Base-by-base conservation (phyloP, 2,113 vertebrate genomes). In the Todiramphus chloris region DNA sequence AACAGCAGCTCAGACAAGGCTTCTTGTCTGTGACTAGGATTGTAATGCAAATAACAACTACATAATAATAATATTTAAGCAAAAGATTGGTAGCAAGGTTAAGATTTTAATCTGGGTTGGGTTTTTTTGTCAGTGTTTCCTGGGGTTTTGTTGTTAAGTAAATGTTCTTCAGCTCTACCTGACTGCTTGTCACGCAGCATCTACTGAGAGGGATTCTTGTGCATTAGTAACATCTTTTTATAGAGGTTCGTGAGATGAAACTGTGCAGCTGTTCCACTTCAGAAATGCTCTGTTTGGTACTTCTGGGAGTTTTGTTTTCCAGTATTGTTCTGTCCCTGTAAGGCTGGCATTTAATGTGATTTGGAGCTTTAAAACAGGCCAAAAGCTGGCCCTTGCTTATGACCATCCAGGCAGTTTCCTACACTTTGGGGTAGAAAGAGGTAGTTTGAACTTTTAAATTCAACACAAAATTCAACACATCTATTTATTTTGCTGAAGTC, bases 121-220 rank as follows among this genome's bases (percentile, higher is more conserved):
- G 3, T 4, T 16, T 63, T 77, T 69, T 3, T 4, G 35, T 5
- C n/a, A 51, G 0, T 78, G 73, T 92, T 96, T 93, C 31, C 39
- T 62, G 33, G 18, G 60, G 21, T 94, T 93, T 87, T 95, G 27
- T 90, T 91, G 37, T 83, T 84, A 89, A 83, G 72, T 83, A 69
- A 77, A 28, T 88, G 56, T 64, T 96, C n/a, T 17, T 94, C 1
- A 0, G 20, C 68, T 94, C 37, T 90, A 51, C 76, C 79, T 95
- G 85, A 56, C 50, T 87, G 73, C 86, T 92, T 92, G 88, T 93
- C 66, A 78, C 0, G 4, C 69, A 92, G 76, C 70, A 18, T 83
- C 77, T 85, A 37, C 0, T 0, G 67, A 85, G 78, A 70, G 31
- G 39, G 21, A 79, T 51, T 70, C 55, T 86, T 94, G 23, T 87